phyloP scores from a whole-genome alignment of 2,797 vertebrate genomes.

The Erpetoichthys calabaricus region DNA sequence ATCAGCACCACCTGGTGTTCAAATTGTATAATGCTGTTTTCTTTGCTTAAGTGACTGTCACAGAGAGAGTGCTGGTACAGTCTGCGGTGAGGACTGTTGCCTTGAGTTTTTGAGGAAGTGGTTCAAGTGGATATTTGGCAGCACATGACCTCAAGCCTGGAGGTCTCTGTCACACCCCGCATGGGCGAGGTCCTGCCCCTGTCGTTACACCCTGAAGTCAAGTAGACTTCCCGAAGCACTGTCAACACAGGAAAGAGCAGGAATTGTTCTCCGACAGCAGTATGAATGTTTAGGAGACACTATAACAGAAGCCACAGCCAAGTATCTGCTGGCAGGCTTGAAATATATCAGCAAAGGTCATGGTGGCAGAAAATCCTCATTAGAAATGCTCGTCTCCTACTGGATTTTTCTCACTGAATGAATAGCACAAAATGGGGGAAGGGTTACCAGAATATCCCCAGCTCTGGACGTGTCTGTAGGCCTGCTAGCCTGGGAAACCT shows the following conservation, averaged over 20 bases:
- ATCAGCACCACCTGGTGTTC: constrained; percentile 33
- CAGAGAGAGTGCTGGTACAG: background rate
- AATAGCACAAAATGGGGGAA: background rate
- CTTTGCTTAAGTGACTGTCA: constrained; percentile 8
- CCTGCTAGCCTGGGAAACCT: background rate
- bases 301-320: constrained; percentile 28
- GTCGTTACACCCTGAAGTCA: constrained; percentile 36
- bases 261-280: constrained; percentile 32
- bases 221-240: constrained; percentile 33
- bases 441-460: background rate
- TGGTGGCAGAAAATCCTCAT: constrained; percentile 1
- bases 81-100: background rate
- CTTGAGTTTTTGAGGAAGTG: too few species aligned
- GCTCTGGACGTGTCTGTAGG: background rate
- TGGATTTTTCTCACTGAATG: background rate
- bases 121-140: too few species aligned
- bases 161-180: constrained; percentile 10
- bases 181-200: constrained; percentile 17
- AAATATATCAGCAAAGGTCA: constrained; percentile 16
- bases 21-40: constrained; percentile 1
- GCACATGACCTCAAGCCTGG: background rate
- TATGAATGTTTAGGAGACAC: constrained; percentile 27
- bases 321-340: constrained; percentile 18
- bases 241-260: constrained; percentile 58
- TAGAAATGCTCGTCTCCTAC: background rate